Base-by-base conservation (phyloP, 1,140 invertebrate genomes). In the Ooceraea biroi region DNA sequence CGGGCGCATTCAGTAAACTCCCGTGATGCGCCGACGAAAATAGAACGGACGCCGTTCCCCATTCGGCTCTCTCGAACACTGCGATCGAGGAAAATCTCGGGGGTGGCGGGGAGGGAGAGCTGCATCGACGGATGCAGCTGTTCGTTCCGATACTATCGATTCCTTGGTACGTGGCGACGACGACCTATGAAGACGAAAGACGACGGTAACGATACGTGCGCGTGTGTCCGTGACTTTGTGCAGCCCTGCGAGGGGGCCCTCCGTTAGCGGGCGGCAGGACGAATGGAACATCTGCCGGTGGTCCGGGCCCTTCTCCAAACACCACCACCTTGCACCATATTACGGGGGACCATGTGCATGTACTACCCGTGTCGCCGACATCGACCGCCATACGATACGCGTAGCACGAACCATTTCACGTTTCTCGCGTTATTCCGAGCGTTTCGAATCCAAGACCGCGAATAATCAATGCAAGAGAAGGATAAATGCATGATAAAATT, bases 261-360 rank as follows among this genome's bases (percentile, higher is more conserved):
- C 58, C 57, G 17, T 78, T 87, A 83, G 92, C 92, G 92, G 91
- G 88, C 85, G 90, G 89, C 85, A 86, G 88, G 88, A 90, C 91
- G 91, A 92, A 94, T 92, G 92, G 89, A 94, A 94, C 94, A 94
- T 94, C 94, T 94, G 94, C 93, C 92, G 88, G 88, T 92, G 92
- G 91, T 89, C 89, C 90, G 78, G 74, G 87, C 84, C 91, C 89
- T 89, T 85, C 88, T 74, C 63, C 71, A 73, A 87, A 85, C 87
- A 90, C 85, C 88, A 89, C 71, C 87, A 89, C 87, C 87, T 90
- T 91, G 88, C 88, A 82, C 88, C 85, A 91, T 85, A 89, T 91
- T 90, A 89, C 85, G 80, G 52, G 58, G 83, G 87, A 84, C 55
- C 82, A 76, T 68, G 63, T 50, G 30, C 60, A 55, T 48, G 60